Conservation (phyloP, 1,140 invertebrate species). For the Plutomurus gul region DNA sequence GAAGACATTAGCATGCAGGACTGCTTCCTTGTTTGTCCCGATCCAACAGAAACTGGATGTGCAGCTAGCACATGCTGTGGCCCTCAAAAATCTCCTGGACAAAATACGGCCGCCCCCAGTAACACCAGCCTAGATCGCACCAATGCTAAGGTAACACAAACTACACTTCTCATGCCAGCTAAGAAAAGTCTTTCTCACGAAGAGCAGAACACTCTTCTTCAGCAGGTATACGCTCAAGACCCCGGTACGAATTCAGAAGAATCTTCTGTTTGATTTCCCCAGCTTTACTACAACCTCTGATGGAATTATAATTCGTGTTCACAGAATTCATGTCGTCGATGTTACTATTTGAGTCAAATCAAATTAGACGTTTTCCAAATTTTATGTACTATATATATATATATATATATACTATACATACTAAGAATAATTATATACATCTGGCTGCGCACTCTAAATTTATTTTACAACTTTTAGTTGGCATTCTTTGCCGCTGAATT, state of each 20-base stretch:
- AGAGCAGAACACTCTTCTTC: conserved; percentile 3
- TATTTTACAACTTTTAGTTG: too few relatives aligned
- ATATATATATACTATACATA: too few relatives aligned
- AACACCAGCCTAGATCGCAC: not conserved
- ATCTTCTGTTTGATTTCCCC: not conserved
- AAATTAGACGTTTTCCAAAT: too few relatives aligned
- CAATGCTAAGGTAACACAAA: not conserved
- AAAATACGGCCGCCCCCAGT: not conserved
- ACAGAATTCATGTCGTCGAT: too few relatives aligned
- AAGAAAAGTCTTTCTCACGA: not conserved
- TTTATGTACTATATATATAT: too few relatives aligned
- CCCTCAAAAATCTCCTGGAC: not conserved
- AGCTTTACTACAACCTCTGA: too few relatives aligned
- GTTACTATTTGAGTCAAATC: too few relatives aligned
- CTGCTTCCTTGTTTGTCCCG: conserved; percentile 49
- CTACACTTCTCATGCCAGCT: not conserved
- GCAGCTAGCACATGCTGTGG: conserved; percentile 50
- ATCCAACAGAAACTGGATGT: conserved; percentile 31
- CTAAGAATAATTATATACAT: too few relatives aligned
- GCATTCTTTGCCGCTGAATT: too few relatives aligned
- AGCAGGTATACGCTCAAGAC: not conserved
- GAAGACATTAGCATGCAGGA: conserved; percentile 36
- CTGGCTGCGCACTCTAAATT: too few relatives aligned
- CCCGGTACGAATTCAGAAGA: not conserved
- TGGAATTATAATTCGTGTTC: too few relatives aligned